phyloP scores from a whole-genome alignment of 2,113 vertebrate genomes.

The Ancistrus triradiatus region DNA sequence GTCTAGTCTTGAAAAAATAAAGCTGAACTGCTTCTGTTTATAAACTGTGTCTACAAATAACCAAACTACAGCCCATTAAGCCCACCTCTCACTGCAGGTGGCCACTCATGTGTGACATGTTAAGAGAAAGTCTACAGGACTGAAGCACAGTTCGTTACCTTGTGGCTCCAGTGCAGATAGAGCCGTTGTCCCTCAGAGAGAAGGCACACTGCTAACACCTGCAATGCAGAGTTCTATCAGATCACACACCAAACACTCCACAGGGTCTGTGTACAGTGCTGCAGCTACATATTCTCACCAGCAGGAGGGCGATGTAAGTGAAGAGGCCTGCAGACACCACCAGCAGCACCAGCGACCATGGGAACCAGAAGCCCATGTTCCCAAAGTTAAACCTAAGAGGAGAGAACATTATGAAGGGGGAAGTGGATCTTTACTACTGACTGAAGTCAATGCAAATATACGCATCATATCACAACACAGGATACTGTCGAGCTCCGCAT shows the following conservation, averaged over 20 bases:
- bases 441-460: too few relatives aligned
- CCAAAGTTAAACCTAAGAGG: constrained; percentile 73
- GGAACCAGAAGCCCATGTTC: constrained; percentile 79
- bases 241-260: constrained; percentile 15
- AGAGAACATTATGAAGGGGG: not conserved
- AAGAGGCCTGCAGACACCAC: constrained; percentile 68
- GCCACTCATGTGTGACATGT: too few relatives aligned
- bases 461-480: too few relatives aligned
- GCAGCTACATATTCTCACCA: constrained; percentile 65
- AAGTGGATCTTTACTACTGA: too few relatives aligned
- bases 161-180: constrained; percentile 84
- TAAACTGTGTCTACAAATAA: too few relatives aligned
- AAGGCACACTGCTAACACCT: constrained; percentile 82
- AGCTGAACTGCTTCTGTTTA: too few relatives aligned
- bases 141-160: constrained; percentile 64
- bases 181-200: constrained; percentile 81
- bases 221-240: constrained; percentile 35
- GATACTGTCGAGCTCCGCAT: too few relatives aligned
- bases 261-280: not conserved
- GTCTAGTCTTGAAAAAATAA: too few relatives aligned
- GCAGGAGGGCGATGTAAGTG: constrained; percentile 69
- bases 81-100: too few relatives aligned
- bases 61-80: too few relatives aligned
- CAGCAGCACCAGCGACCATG: constrained; percentile 79
- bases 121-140: too few relatives aligned